A percentile compares a stretch with the other conserved stretches of the same genome.
Conservation (phyloP, 2,113 vertebrate genomes). For the Zosterops japonicus region DNA sequence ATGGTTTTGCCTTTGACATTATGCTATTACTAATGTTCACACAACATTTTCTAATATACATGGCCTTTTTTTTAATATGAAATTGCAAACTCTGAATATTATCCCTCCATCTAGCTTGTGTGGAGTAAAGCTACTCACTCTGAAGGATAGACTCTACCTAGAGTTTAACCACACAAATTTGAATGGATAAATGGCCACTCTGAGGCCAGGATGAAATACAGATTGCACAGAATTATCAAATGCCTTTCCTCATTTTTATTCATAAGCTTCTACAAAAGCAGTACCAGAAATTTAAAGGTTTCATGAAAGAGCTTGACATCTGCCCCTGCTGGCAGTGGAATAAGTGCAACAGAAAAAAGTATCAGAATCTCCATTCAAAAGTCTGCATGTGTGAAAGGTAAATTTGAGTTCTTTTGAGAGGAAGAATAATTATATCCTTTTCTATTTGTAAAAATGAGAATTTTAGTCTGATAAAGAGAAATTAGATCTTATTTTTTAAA, state of each 20-base stretch:
- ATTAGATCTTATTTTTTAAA: background rate
- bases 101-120: background rate
- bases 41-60: background rate
- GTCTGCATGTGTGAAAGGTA: accelerated
- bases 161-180: background rate
- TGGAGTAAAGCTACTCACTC: background rate
- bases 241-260: background rate
- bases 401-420: background rate
- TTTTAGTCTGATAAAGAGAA: background rate
- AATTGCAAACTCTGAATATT: background rate
- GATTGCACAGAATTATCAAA: background rate
- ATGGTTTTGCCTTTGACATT: background rate
- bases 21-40: background rate
- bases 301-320: background rate
- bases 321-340: background rate
- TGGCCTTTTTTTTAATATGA: background rate
- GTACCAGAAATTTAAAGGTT: background rate
- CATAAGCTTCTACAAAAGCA: background rate
- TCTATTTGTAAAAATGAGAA: background rate
- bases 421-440: background rate
- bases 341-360: background rate
- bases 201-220: background rate
- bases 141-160: background rate
- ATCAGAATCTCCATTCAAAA: background rate
- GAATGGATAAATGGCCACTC: background rate